Evolutionary conservation across 2,797 vertebrate genomes (phyloP), one percentile per base, ranked within the genome.

Genomic region (Hypotaenidia okinawae): DNA sequence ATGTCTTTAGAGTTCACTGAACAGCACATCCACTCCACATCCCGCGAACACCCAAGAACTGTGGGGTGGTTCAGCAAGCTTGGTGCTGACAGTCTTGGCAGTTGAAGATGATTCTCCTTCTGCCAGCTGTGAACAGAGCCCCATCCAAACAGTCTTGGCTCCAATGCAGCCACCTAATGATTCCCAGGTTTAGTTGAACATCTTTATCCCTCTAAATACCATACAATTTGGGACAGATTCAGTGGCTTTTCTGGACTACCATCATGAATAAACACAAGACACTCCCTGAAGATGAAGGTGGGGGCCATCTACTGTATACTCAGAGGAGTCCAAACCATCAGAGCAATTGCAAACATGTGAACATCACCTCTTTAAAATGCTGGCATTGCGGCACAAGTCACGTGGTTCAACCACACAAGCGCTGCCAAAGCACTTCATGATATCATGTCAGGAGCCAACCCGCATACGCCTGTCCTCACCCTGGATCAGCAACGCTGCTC

Each of bases 121-220:
- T 95, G 87, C 87, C 84, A 92, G 85, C 76, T 90, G 79, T 59
- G 77, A 90, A 89, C 62, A 10, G 76, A 96, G 82, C 62, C 58
- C 55, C 3, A 3, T 93, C 76, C 89, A 94, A 87, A 69, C 6
- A 51, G 27, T 52, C 22, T 86, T 93, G 94, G 82, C 79, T 96
- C 51, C 69, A 75, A 83, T 51, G 91, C 94, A 96, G 82, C 17
- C 93, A 92, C 66, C 92, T 94, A 96, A 97, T 88, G 79, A 94
- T 59, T 96, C 73, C 76, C 82, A 93, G 87, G 69, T 76, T 69
- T 28, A 88, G 59, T 1, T 74, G 76, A 94, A 88, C 67, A 74
- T 91, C 84, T 80, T 90, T 85, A 94, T 93, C 79, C 74, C 35
- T 66, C 87, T 61, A 75, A 91, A 93, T 62, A 94, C 69, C 76